A percentile compares a stretch with the other conserved stretches of the same genome.
Evolutionary conservation across 2,888 invertebrate genomes (phyloP).

Genomic region (Hipparchia sbordonii): DNA sequence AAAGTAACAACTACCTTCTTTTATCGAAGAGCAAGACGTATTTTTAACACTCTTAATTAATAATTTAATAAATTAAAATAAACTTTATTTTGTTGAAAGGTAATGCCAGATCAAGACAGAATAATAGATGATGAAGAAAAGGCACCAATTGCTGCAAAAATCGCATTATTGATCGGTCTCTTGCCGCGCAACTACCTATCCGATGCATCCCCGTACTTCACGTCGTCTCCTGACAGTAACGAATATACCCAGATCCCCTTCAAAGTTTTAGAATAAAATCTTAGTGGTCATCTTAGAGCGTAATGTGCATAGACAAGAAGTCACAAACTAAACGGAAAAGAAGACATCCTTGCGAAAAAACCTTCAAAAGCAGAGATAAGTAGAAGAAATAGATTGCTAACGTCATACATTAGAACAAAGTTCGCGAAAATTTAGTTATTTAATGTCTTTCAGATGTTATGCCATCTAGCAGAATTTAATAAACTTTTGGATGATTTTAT

Average conservation of each 20-base stretch:
- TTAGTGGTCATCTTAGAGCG: constrained; percentile 35
- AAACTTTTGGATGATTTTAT: no score
- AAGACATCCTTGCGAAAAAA: not conserved
- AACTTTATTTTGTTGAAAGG: constrained; percentile 63
- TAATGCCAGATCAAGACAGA: constrained; percentile 91
- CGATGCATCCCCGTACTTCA: constrained; percentile 69
- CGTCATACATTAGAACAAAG: not conserved
- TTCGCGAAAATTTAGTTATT: not conserved
- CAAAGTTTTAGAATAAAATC: constrained; percentile 65
- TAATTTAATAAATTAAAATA: not conserved
- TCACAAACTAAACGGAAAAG: constrained; percentile 2
- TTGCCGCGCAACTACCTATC: constrained; percentile 73
- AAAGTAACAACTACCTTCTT: not conserved
- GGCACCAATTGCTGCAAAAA: constrained; percentile 82
- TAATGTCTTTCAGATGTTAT: no score
- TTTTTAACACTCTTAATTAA: not conserved
- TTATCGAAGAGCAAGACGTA: not conserved
- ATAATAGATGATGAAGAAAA: constrained; percentile 77
- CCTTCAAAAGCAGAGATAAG: not conserved
- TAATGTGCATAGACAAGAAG: constrained; percentile 19
- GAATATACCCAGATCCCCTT: constrained; percentile 66
- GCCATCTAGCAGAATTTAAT: no score
- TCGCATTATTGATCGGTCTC: constrained; percentile 80
- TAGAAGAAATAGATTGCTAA: no score
- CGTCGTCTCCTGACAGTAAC: constrained; percentile 53